Evolutionary conservation across 2,888 invertebrate genomes (phyloP), one percentile per base, ranked within the genome.

Genomic region (Leucophenga maculata): DNA sequence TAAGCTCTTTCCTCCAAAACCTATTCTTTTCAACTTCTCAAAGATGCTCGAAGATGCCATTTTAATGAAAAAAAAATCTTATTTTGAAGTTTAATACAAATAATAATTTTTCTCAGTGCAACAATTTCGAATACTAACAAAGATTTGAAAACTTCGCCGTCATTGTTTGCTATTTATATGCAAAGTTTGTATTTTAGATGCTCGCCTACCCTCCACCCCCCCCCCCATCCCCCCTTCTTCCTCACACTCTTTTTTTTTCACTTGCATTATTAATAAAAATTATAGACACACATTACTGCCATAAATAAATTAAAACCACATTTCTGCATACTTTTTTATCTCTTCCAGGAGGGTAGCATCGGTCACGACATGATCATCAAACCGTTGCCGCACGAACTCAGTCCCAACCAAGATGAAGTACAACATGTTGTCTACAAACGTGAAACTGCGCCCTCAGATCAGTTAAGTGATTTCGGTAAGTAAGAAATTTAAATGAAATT

Each of bases 301-400:
- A 20, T 52, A 16, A 52, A 52, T 52, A 14, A 16, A 52, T 14
- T 52, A 14, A 13, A 20, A 16, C 52, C 14, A 69, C 31, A 32
- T 52, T 66, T 18, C 39, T 32, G 31, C 48, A 65, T 68, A 72
- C 67, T 62, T 72, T 72, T 72, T 74, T 82, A 20, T 65, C 1
- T 69, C 52, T 67, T 86, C 6, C 91, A 97, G 97, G 96, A 97
- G 89, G 97, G 97, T 78, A 96, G 96, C 79, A 95, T 97, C 77
- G 97, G 97, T 74, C 92, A 94, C 88, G 94, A 96, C 83, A 89
- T 96, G 86, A 94, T 97, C 78, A 95, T 97, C 86, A 92, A 94
- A 80, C 96, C 97, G 72, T 90, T 97, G 75, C 96, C 97, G 60
- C 90, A 92, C 79, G 92, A 94, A 72, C 90, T 96, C 82, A 91